Evolutionary conservation across 1,140 invertebrate species (phyloP).

Genomic region (Macrosteles quadrilineatus): DNA sequence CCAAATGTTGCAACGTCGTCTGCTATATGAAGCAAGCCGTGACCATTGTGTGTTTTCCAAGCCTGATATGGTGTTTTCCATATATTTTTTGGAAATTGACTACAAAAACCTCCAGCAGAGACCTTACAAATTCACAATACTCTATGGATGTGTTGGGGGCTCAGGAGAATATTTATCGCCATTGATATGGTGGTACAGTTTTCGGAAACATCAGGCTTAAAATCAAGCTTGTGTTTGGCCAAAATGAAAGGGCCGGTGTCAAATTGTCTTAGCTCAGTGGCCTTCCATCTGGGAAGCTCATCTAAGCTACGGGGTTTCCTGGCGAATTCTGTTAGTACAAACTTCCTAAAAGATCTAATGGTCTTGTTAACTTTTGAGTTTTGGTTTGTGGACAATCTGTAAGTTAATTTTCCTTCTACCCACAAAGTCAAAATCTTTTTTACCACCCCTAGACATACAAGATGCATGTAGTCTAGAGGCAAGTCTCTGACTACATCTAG

Average conservation of each 20-base stretch:
- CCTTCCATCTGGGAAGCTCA: conserved; percentile 49
- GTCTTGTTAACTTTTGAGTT: not conserved
- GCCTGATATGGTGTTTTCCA: not conserved
- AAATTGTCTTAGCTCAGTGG: conserved; percentile 50
- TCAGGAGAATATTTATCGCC: not conserved
- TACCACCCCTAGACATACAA: conserved; percentile 45
- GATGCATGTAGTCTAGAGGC: conserved; percentile 46
- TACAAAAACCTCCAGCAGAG: not conserved
- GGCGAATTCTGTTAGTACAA: conserved; percentile 46
- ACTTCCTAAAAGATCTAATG: conserved; percentile 11
- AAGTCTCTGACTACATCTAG: conserved; percentile 42
- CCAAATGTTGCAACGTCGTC: not conserved
- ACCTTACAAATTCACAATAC: too few relatives aligned
- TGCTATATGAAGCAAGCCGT: not conserved
- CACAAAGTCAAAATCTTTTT: conserved; percentile 44
- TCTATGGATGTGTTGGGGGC: not conserved
- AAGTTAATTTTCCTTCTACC: conserved; percentile 40
- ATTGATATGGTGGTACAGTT: not conserved
- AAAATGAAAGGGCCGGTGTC: conserved; percentile 48
- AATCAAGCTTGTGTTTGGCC: not conserved
- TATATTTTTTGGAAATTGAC: not conserved
- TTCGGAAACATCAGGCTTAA: not conserved
- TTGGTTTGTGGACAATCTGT: conserved; percentile 5
- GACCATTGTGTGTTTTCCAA: not conserved
- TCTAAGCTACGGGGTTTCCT: conserved; percentile 46